Evolutionary conservation across 2,113 vertebrate species (phyloP), one percentile per base, ranked within the genome.

Genomic region (Callochromis pleurospilus): DNA sequence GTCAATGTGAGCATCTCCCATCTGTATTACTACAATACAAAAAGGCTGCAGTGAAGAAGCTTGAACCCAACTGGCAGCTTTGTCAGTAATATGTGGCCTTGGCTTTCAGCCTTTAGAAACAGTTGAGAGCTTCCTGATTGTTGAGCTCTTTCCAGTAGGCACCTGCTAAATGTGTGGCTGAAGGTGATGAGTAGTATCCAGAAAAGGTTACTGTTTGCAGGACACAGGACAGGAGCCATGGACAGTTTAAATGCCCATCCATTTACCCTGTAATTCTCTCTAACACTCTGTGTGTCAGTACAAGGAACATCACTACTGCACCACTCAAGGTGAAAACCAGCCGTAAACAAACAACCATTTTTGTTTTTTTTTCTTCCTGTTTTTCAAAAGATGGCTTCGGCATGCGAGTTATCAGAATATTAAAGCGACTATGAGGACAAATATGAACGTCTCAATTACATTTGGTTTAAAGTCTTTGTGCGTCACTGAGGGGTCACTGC

Each of bases 321-420:
- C 26, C 26, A n/a, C 45, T 77, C 10, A 51, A 77, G 73, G 73
- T 77, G 73, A 51, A 77, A 77, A 8, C 15, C 24, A 17, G 24
- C 26, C 0, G 26, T 49, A 77, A 51, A 77, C 45, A 51, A 51
- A n/a, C 3, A 49, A 31, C 45, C 15, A 2, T 60, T 33, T 60
- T 60, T 1, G 6, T 2, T 2, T 9, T 5, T 5, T 47, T 4
- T 29, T 6, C n/a, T 15, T 29, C 42, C 24, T 0, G 14, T 31
- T 19, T 75, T 75, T 49, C 70, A 13, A 19, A 49, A 3, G 24
- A 19, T 31, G 6, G 2, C 9, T 19, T 49, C 45, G 2, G 26
- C 5, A 77, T n/a, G 73, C 7, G 9, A 75, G 42, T 47, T 31
- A 31, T 77, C 73, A 8, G 45, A 77, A 49, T n/a, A 19, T 45